A percentile compares a stretch with the other conserved stretches of the same genome.
Conservation (phyloP, 2,113 vertebrate species). For the Vulpes lagopus region DNA sequence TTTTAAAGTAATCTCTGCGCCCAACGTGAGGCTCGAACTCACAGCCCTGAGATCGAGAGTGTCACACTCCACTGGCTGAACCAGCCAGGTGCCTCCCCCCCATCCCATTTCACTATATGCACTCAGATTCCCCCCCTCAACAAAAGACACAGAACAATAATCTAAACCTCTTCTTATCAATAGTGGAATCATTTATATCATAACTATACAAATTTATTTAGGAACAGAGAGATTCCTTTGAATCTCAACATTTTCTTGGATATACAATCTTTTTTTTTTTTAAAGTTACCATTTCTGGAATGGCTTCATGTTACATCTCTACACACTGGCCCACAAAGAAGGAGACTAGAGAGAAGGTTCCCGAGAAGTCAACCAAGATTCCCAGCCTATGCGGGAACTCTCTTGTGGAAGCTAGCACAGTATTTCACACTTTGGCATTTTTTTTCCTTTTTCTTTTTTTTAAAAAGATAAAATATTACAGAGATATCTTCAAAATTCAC, state of each 20-base stretch:
- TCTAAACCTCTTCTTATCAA: conserved; percentile 23
- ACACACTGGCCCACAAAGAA: conserved; percentile 60
- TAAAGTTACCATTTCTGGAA: conserved; percentile 32
- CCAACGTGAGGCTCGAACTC: background rate
- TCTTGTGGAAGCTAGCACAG: conserved; percentile 33
- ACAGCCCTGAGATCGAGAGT: background rate
- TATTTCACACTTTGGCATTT: conserved; percentile 64
- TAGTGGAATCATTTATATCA: conserved; percentile 17
- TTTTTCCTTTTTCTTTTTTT: background rate
- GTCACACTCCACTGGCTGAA: background rate
- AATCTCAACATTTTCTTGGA: conserved; percentile 61
- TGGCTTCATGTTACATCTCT: conserved; percentile 59
- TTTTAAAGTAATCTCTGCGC: background rate
- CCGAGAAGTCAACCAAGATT: background rate
- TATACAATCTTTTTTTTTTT: conserved; percentile 4
- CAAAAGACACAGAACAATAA: conserved; percentile 1
- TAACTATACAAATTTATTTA: conserved; percentile 70
- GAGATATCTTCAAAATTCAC: conserved; percentile 76
- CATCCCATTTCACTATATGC: background rate
- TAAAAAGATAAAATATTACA: conserved; percentile 77
- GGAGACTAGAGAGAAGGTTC: background rate
- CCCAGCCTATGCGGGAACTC: background rate
- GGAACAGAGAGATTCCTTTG: conserved; percentile 65
- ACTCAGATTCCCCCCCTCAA: background rate
- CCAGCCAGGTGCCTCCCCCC: background rate